Percentiles rank a stretch among this genome's conserved stretches.
Conservation (phyloP, 2,113 vertebrate species). For the Bufo gargarizans region DNA sequence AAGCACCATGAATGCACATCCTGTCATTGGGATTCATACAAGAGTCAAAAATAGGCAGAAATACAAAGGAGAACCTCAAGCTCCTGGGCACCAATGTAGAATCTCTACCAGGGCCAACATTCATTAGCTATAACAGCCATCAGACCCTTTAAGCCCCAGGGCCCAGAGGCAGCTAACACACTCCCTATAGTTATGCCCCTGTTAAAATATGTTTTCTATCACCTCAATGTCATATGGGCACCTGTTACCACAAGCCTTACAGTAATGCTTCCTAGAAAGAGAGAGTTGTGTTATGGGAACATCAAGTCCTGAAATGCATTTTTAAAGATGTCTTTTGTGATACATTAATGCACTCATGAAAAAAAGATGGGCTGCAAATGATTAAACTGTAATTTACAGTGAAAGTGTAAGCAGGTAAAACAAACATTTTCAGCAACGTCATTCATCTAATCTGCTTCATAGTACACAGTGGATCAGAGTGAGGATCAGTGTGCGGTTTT, state of each 20-base stretch:
- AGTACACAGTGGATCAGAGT: conserved; percentile 42
- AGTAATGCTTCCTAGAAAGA: conserved; percentile 25
- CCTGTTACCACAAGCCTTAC: conserved; percentile 42
- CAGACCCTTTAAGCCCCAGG: neutral
- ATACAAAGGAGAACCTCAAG: neutral
- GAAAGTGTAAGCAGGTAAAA: conserved; percentile 35
- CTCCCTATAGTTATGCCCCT: neutral
- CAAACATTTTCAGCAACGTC: conserved; percentile 33
- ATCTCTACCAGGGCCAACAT: neutral
- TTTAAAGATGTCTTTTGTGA: conserved; percentile 48
- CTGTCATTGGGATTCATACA: neutral
- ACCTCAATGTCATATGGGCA: neutral
- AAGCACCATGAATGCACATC: neutral
- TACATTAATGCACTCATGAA: conserved; percentile 37
- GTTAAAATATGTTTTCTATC: neutral
- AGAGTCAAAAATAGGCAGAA: neutral
- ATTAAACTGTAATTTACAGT: conserved; percentile 36
- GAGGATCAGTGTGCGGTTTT: conserved; percentile 47
- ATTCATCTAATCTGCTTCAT: conserved; percentile 35
- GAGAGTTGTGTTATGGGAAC: conserved; percentile 16
- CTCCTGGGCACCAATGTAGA: neutral
- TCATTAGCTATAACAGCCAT: neutral
- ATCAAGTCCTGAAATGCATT: conserved; percentile 16
- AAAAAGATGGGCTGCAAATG: conserved; percentile 18
- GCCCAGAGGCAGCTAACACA: neutral